These are phyloP conservation scores for Palythoa caribaeorum DNA, from an alignment of 92 coral and sea anemone genomes.

Conservation along the genomic window DNA sequence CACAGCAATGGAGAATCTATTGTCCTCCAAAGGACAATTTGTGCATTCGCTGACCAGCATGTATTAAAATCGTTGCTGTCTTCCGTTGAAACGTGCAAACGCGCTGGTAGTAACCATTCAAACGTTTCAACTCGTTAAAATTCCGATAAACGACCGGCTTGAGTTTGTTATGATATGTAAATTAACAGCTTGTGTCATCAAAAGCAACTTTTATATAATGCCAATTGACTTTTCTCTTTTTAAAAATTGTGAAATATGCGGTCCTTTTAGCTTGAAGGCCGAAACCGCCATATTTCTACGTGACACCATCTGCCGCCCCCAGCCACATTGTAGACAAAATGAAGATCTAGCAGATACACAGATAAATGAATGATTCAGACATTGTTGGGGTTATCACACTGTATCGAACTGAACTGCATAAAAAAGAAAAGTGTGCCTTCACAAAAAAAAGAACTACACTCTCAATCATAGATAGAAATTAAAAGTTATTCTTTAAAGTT, in stretches of 20 bases:
- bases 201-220: not conserved
- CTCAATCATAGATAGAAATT: too few species aligned
- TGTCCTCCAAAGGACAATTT: not conserved
- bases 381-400: not conserved
- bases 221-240: not conserved
- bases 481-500: too few species aligned
- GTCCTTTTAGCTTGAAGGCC: constrained; percentile 11
- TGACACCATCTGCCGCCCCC: constrained; percentile 39
- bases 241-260: not conserved
- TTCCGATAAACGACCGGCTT: not conserved
- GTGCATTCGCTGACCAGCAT: not conserved
- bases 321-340: not conserved
- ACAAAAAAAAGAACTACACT: too few species aligned
- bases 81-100: not conserved
- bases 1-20: not conserved
- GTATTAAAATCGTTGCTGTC: not conserved
- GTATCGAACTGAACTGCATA: not conserved
- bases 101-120: not conserved
- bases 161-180: not conserved
- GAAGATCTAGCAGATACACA: constrained; percentile 9
- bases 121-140: not conserved
- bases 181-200: not conserved
- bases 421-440: not conserved
- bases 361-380: not conserved
- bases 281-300: constrained; percentile 3